Percentiles rank a stretch among this genome's conserved stretches.
These are phyloP conservation scores for Cinclus cinclus DNA, from an alignment of 2,113 vertebrate species.

Conservation along the genomic window DNA sequence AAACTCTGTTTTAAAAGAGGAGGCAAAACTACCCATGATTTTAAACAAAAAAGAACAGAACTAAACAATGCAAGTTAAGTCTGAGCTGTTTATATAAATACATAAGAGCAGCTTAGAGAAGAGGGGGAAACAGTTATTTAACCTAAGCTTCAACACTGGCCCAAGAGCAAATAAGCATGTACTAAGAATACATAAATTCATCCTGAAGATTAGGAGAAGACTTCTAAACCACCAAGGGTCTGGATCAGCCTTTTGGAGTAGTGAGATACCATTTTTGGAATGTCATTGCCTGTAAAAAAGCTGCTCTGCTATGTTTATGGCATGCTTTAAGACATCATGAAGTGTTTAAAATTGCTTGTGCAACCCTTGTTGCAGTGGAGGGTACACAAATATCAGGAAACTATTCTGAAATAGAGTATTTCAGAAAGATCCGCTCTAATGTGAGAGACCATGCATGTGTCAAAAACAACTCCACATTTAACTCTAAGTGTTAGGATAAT, in stretches of 20 bases:
- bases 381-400: neutral
- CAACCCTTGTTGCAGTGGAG: neutral
- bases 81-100: neutral
- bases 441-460: neutral
- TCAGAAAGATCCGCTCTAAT: neutral
- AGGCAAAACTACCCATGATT: neutral
- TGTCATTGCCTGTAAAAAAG: neutral
- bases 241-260: neutral
- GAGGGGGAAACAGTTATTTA: neutral
- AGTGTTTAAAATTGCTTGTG: neutral
- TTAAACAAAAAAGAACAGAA: neutral
- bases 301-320: neutral
- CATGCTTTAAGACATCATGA: neutral
- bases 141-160: neutral
- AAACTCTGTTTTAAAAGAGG: neutral
- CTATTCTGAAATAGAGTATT: neutral
- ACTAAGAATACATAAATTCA: neutral
- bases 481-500: constrained; percentile 11
- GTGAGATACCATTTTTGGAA: neutral
- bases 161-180: neutral
- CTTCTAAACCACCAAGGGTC: neutral
- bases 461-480: neutral
- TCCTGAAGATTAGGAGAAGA: neutral
- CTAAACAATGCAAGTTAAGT: neutral
- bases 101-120: neutral